Base-by-base conservation (phyloP, 2,113 vertebrate species). In the Oryzias celebensis region DNA sequence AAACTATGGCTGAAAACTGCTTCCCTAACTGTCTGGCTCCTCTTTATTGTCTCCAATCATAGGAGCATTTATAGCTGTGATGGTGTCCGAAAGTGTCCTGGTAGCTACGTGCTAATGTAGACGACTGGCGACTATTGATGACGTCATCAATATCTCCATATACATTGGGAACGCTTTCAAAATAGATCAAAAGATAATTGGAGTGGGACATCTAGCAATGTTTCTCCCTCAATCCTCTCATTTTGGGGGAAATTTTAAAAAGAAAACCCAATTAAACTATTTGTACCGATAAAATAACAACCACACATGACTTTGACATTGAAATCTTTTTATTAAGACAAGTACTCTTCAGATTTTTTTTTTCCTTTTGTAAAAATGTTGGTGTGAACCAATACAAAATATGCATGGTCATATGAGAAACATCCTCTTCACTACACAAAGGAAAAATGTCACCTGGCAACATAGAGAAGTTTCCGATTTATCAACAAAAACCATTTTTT, bases 291-390 rank as follows among this genome's bases (percentile, higher is more conserved):
- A 42, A 59, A 80, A 23, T 72, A 43, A 88, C 64, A 78, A 58
- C 46, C 48, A 44, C 64, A 62, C 73, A 28, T 10, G 28, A 51
- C 54, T 84, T 89, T 85, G 85, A 93, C 92, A 92, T 93, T 90
- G 88, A 93, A 87, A 91, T 88, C 81, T 90, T 92, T 92, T 92
- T 93, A 92, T 93, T 93, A 92, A 93, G 91, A 93, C 92, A 92
- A 92, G 88, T 85, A 92, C 92, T 93, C 89, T 87, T 92, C 82
- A 77, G 79, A 84, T 86, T 85, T 85, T 85, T 81, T 83, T 87
- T 84, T 88, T 91, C 77, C 73, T 88, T 93, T 88, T 92, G 89
- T 92, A 92, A 92, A 93, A 93, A 93, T 91, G 91, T 91, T 86
- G 80, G 87, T 83, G 86, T 91, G 83, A 90, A 90, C 91, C 90